Conservation (phyloP, 2,113 vertebrate species). For the Romanogobio albipinnatus region DNA sequence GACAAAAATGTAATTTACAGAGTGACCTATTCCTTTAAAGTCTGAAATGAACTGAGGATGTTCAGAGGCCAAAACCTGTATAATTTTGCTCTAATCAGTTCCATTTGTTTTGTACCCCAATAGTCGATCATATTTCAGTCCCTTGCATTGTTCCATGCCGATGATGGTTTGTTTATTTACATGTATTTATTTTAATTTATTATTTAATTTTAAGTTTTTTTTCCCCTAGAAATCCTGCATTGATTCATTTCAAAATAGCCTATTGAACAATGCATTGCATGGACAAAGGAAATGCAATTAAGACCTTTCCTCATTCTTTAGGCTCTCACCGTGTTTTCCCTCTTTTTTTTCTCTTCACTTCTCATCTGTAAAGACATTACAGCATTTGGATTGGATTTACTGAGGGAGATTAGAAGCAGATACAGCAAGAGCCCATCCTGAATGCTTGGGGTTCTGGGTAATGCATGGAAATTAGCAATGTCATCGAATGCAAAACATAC, state of each 20-base stretch:
- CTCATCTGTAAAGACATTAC: constrained; percentile 18
- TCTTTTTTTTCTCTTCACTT: not conserved
- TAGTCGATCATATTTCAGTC: not conserved
- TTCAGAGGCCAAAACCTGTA: not conserved
- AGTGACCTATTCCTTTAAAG: not conserved
- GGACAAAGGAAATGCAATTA: constrained; percentile 7
- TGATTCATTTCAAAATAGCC: not conserved
- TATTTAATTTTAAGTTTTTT: too few species aligned
- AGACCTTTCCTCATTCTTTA: not conserved
- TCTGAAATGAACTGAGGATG: not conserved
- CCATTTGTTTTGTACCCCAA: not conserved
- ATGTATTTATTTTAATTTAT: not conserved
- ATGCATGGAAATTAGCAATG: not conserved
- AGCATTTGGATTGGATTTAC: constrained; percentile 36
- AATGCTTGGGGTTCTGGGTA: not conserved
- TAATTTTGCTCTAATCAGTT: not conserved
- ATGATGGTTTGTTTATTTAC: not conserved
- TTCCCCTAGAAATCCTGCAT: not conserved
- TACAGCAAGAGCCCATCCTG: constrained; percentile 5
- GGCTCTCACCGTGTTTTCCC: not conserved
- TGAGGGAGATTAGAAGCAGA: constrained; percentile 38
- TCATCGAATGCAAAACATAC: not conserved
- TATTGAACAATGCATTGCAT: not conserved
- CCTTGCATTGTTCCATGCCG: not conserved
- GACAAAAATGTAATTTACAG: too few species aligned